These are phyloP conservation scores for Clavelina lepadiformis DNA, from an alignment of 23 tunicate species.

Conservation along the genomic window DNA sequence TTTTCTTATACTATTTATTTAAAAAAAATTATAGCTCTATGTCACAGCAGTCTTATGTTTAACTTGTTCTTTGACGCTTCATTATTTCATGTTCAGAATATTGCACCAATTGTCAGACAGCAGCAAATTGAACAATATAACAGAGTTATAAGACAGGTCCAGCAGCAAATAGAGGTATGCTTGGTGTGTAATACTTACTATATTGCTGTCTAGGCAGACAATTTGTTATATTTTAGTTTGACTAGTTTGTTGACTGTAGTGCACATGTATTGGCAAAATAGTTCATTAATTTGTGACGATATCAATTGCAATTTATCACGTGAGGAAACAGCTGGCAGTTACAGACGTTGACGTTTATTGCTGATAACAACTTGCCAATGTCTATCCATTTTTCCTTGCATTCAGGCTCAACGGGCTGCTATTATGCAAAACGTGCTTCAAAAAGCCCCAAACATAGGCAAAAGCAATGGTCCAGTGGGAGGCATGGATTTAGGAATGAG, in stretches of 20 bases:
- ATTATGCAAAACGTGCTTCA: constrained; percentile 75
- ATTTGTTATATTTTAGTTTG: no score
- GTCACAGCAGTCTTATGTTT: no score
- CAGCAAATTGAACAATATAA: constrained; percentile 48
- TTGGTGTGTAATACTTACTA: no score
- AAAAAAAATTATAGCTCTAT: no score
- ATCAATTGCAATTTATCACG: no score
- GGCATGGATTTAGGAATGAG: constrained; percentile 35
- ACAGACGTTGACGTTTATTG: background rate
- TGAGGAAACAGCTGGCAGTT: background rate
- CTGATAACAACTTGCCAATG: background rate
- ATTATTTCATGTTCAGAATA: background rate
- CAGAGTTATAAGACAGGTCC: constrained; percentile 22
- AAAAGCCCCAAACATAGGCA: constrained; percentile 49
- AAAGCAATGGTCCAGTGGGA: constrained; percentile 22
- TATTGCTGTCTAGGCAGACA: no score
- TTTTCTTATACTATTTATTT: no score
- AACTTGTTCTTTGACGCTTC: no score
- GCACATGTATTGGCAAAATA: no score
- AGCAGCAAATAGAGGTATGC: constrained; percentile 73
- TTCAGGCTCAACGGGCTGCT: constrained; percentile 30
- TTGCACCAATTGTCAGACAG: constrained; percentile 31
- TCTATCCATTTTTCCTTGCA: background rate
- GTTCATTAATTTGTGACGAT: no score
- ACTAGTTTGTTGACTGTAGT: no score